phyloP scores from a whole-genome alignment of 2,888 invertebrate genomes.

The Stenolophus ochropezus region DNA sequence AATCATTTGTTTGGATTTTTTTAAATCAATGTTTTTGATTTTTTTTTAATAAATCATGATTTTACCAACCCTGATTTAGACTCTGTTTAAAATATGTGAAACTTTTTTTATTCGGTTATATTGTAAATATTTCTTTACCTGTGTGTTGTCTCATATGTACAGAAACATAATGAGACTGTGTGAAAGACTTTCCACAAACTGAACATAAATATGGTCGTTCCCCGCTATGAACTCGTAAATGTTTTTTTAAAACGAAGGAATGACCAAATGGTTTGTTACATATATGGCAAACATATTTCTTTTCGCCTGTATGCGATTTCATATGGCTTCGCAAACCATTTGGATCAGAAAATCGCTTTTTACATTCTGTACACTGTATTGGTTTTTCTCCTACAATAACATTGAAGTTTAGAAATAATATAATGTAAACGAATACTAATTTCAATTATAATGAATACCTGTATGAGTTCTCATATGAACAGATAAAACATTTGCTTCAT shows the following conservation, averaged over 20 bases:
- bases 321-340: slow-evolving; percentile 68
- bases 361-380: slow-evolving; percentile 67
- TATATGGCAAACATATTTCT: slow-evolving; percentile 67
- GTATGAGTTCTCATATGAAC: slow-evolving; percentile 69
- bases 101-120: no score
- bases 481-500: slow-evolving; percentile 68
- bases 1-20: no score
- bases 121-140: slow-evolving; percentile 52
- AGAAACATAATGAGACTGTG: slow-evolving; percentile 69
- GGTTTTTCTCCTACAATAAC: slow-evolving; percentile 66
- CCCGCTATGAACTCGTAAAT: slow-evolving; percentile 68
- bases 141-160: slow-evolving; percentile 70
- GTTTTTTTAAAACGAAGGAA: slow-evolving; percentile 69
- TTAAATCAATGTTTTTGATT: no score
- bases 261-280: slow-evolving; percentile 68
- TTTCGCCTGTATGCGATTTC: slow-evolving; percentile 69
- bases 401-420: neutral
- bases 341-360: slow-evolving; percentile 68
- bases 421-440: neutral
- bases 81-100: no score
- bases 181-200: slow-evolving; percentile 68
- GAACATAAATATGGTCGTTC: slow-evolving; percentile 68
- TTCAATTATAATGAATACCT: slow-evolving; percentile 63
- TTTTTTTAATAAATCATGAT: no score
- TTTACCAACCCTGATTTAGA: no score